Percentiles rank a stretch among this genome's conserved stretches.
phyloP scores from a whole-genome alignment of 2,888 invertebrate genomes.

The Protodeltote pygarga region DNA sequence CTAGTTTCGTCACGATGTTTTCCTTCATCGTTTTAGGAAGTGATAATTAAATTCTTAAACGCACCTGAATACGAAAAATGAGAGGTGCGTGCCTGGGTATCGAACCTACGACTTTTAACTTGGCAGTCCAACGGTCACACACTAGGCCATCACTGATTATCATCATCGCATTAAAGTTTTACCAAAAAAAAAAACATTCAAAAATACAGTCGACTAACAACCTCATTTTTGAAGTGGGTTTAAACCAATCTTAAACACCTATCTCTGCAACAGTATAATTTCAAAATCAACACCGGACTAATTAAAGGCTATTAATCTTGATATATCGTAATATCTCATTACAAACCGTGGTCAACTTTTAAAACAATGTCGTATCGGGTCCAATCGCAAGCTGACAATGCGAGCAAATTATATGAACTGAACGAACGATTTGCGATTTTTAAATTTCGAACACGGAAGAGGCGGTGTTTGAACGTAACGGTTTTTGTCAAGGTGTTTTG shows the following conservation, averaged over 20 bases:
- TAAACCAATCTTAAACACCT: not conserved
- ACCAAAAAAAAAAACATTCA: not conserved
- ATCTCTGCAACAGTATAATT: constrained; percentile 11
- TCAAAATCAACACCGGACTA: constrained; percentile 39
- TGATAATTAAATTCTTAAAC: no score
- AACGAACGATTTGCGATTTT: constrained; percentile 50
- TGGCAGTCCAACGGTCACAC: no score
- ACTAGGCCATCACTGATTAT: no score
- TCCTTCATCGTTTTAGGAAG: no score
- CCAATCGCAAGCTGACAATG: constrained; percentile 70
- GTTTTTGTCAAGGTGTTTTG: constrained; percentile 24
- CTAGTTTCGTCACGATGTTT: no score
- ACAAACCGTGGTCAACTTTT: constrained; percentile 41
- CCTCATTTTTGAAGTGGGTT: no score
- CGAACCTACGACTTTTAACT: no score
- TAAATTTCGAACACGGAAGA: constrained; percentile 58
- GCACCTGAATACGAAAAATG: no score
- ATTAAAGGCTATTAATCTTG: constrained; percentile 45
- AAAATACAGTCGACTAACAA: no score
- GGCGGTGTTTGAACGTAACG: constrained; percentile 51
- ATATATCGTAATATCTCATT: constrained; percentile 46
- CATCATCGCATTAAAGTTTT: no score
- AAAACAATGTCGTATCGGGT: constrained; percentile 54
- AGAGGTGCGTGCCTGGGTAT: no score
- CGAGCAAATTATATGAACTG: constrained; percentile 50